phyloP scores from a whole-genome alignment of 2,113 vertebrate genomes.

The Macroglossus sobrinus region DNA sequence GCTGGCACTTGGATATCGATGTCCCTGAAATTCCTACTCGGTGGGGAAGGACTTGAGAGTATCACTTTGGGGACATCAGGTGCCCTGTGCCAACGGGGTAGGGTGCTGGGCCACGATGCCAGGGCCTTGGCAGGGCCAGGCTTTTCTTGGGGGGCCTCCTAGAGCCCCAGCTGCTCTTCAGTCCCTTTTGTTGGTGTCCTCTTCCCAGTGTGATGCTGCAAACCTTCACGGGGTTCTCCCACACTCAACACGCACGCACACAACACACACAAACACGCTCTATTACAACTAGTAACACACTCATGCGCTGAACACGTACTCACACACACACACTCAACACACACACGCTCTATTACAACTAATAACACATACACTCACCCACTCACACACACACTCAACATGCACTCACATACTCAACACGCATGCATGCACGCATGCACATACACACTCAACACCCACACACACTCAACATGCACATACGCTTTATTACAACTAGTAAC shows the following conservation, averaged over 20 bases:
- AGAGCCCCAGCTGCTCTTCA: neutral
- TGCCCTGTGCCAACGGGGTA: rapidly evolving
- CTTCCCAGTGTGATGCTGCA: neutral
- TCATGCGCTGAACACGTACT: rapidly evolving
- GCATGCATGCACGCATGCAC: no score
- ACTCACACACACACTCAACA: rapidly evolving
- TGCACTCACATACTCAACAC: rapidly evolving
- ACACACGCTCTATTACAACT: no score
- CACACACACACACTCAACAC: rapidly evolving
- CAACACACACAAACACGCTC: no score
- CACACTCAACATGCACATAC: no score
- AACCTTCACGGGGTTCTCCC: neutral
- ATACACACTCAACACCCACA: rapidly evolving
- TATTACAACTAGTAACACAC: no score
- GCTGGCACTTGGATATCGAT: neutral
- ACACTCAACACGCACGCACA: no score
- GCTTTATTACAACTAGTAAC: no score
- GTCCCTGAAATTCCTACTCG: neutral
- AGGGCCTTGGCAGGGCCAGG: neutral
- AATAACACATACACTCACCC: rapidly evolving
- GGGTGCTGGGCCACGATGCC: neutral
- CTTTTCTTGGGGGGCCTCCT: neutral
- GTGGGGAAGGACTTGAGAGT: neutral
- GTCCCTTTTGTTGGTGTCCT: neutral
- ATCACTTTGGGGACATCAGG: neutral